phyloP scores from a whole-genome alignment of 53 echinoderm and acorn worm genomes.

The Echinometra lucunter region DNA sequence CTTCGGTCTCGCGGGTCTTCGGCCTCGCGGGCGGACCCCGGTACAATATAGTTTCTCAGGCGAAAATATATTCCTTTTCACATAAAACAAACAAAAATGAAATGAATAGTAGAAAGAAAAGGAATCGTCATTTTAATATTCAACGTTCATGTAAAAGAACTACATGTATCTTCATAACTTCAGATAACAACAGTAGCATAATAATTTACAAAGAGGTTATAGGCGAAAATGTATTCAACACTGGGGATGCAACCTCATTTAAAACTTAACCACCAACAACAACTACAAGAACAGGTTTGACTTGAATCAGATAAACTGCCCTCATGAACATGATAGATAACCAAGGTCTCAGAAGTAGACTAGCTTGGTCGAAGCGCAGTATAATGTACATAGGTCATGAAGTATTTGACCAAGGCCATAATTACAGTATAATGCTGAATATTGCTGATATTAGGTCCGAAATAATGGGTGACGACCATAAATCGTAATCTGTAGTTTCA shows the following conservation, averaged over 20 bases:
- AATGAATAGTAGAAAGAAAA: too few relatives aligned
- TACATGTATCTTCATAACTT: too few relatives aligned
- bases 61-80: too few relatives aligned
- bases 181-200: too few relatives aligned
- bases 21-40: too few relatives aligned
- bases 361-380: neutral
- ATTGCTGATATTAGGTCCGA: neutral
- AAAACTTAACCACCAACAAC: neutral
- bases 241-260: neutral
- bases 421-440: neutral
- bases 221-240: neutral
- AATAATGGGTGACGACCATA: too few relatives aligned
- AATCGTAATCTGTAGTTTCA: neutral
- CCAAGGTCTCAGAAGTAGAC: neutral
- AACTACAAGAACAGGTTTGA: neutral
- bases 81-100: too few relatives aligned
- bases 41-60: too few relatives aligned
- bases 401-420: neutral
- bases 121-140: too few relatives aligned
- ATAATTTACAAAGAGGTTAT: too few relatives aligned
- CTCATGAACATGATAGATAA: neutral
- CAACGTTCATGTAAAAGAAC: too few relatives aligned
- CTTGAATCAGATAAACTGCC: neutral
- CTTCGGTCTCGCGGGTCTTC: too few relatives aligned
- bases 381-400: neutral